A percentile compares a stretch with the other conserved stretches of the same genome.
These are phyloP conservation scores for Machimus rusticus DNA, from an alignment of 2,888 invertebrate species.

Conservation along the genomic window DNA sequence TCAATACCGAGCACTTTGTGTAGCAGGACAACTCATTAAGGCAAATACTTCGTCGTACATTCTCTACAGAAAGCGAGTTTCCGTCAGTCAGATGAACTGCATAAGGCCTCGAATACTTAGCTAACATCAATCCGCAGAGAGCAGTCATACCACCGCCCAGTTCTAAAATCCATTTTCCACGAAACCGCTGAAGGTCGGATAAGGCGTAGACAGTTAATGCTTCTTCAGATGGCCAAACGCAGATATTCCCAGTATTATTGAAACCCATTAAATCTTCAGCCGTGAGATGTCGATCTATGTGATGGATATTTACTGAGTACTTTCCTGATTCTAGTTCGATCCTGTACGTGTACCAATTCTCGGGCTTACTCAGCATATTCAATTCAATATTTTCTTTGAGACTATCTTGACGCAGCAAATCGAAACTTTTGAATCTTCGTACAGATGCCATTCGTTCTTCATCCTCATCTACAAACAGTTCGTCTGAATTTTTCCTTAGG, in stretches of 20 bases:
- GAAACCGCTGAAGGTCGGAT: slow-evolving; percentile 70
- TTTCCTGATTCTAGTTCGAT: slow-evolving; percentile 62
- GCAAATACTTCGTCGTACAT: slow-evolving; percentile 72
- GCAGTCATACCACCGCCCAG: slow-evolving; percentile 88
- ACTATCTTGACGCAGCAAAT: slow-evolving; percentile 66
- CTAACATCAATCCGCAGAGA: slow-evolving; percentile 76
- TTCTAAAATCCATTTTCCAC: slow-evolving; percentile 75
- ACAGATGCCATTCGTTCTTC: slow-evolving; percentile 66
- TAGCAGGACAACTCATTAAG: slow-evolving; percentile 70
- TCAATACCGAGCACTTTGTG: slow-evolving; percentile 66
- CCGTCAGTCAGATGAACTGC: slow-evolving; percentile 79
- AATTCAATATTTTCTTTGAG: slow-evolving; percentile 60
- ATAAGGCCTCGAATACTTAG: slow-evolving; percentile 71
- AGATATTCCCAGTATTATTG: slow-evolving; percentile 82
- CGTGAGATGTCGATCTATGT: slow-evolving; percentile 70
- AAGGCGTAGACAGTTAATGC: slow-evolving; percentile 74
- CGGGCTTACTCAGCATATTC: slow-evolving; percentile 62
- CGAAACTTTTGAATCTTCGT: slow-evolving; percentile 69
- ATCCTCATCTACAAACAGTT: slow-evolving; percentile 53
- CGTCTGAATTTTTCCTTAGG: slow-evolving; percentile 63
- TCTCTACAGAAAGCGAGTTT: slow-evolving; percentile 77
- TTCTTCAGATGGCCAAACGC: slow-evolving; percentile 83
- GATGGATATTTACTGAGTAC: slow-evolving; percentile 68
- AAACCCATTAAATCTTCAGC: slow-evolving; percentile 80
- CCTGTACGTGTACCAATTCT: slow-evolving; percentile 72